These are phyloP conservation scores for Aramus guarauna DNA, from an alignment of 2,113 vertebrate species.

Conservation along the genomic window DNA sequence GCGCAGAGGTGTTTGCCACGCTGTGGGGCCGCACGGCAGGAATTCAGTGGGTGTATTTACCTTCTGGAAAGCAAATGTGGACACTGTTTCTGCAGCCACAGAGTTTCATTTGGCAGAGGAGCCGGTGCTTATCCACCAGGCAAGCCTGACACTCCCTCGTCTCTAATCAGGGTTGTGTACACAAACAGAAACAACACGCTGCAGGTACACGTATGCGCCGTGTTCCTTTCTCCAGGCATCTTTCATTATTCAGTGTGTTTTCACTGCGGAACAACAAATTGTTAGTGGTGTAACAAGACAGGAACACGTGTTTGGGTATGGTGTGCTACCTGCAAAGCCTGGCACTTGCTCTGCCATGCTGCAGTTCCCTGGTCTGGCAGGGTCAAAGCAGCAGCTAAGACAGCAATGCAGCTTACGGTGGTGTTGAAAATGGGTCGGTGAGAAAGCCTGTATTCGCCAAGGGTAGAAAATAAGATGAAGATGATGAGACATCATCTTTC, in stretches of 20 bases:
- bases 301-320: conserved; percentile 22
- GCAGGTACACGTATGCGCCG: neutral
- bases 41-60: conserved; percentile 44
- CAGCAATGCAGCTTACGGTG: neutral
- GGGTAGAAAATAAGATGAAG: neutral
- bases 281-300: conserved; percentile 59
- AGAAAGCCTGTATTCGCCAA: neutral
- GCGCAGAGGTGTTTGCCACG: neutral
- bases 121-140: conserved; percentile 1
- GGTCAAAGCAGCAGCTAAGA: neutral
- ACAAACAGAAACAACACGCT: conserved; percentile 50
- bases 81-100: conserved; percentile 18
- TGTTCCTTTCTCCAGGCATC: conserved; percentile 64
- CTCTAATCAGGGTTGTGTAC: conserved; percentile 7
- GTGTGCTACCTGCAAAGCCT: conserved; percentile 13
- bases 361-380: neutral
- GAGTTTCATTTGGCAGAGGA: conserved; percentile 62
- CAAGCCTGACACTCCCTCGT: conserved; percentile 41
- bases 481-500: neutral
- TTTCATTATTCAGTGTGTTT: conserved; percentile 72
- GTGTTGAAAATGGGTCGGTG: neutral
- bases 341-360: neutral
- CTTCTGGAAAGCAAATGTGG: neutral
- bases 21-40: neutral
- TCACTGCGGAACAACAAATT: conserved; percentile 59